Base-by-base conservation (phyloP, 2,797 vertebrate species). In the Valencia hispanica region DNA sequence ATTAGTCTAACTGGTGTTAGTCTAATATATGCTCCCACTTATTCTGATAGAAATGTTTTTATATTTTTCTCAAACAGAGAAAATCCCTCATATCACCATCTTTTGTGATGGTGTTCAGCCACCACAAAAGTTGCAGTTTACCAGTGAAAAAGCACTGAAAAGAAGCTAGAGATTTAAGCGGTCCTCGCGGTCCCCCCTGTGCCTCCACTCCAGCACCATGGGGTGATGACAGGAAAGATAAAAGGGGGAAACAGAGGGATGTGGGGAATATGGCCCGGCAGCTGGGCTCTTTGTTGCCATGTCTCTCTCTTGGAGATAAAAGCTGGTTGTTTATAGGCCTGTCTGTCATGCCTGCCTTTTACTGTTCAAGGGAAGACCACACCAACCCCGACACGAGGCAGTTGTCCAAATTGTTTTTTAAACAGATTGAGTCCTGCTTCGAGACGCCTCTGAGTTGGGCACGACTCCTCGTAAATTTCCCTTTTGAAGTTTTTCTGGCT, bases 261-360 rank as follows among this genome's bases (percentile, higher is more conserved):
- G 75, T 78, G 78, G 82, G 81, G 75, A 77, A 55, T 75, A 79
- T 75, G 79, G 84, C 81, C 69, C 61, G 79, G 87, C 94, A 93
- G 91, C 93, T 93, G 93, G 85, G 86, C 88, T 89, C 93, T 94
- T 94, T 94, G 94, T 94, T 94, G 88, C 90, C 71, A 57, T 68
- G 84, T 90, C 89, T 91, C 86, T 87, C 87, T 88, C 87, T 75
- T 75, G 75, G 86, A 94, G 94, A 94, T 94, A 92, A 94, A 94
- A 94, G 93, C 88, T 87, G 88, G 72, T 90, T 92, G 92, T 94
- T 94, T 92, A 92, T 91, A 86, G 90, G 90, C 89, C 88, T 90
- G 88, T 92, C 91, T 88, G 84, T 91, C 91, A 89, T 88, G 72
- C 82, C 74, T 77, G 81, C 85, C 72, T 89, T 91, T 91, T 79